These are phyloP conservation scores for Masnerella sp. DNA, from an alignment of 2,888 invertebrate genomes.

Conservation along the genomic window DNA sequence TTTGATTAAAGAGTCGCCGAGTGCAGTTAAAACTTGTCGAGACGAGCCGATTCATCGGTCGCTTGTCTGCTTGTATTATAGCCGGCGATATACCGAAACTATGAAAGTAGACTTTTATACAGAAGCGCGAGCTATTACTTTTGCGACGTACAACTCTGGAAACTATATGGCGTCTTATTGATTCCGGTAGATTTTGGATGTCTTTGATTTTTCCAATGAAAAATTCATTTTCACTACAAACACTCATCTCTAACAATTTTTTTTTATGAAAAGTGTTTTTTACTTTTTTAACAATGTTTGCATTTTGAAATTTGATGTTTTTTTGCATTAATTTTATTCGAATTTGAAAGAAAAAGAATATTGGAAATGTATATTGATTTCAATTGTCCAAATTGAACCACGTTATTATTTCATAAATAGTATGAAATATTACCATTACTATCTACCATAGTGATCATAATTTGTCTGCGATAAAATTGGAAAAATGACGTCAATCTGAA, in stretches of 20 bases:
- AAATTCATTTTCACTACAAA: not conserved
- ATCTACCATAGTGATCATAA: no score
- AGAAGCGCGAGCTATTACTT: conserved; percentile 62
- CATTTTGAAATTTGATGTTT: no score
- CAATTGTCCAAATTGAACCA: no score
- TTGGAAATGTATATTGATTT: no score
- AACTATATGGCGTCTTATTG: conserved; percentile 34
- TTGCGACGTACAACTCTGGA: conserved; percentile 52
- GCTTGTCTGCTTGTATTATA: conserved; percentile 65
- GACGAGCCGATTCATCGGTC: conserved; percentile 61
- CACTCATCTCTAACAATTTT: no score
- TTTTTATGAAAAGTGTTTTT: no score
- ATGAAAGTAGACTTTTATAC: conserved; percentile 53
- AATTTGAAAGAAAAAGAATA: no score
- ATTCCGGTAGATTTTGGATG: conserved; percentile 24
- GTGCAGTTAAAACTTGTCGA: conserved; percentile 71
- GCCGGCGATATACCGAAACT: conserved; percentile 59
- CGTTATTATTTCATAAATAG: no score
- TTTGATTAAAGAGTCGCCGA: conserved; percentile 66
- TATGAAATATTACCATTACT: no score
- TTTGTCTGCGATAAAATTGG: not conserved
- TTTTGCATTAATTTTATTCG: no score
- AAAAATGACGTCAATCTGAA: not conserved
- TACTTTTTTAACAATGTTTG: no score
- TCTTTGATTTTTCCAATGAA: conserved; percentile 10